Conservation (phyloP, 2,797 vertebrate genomes). For the Alca torda region DNA sequence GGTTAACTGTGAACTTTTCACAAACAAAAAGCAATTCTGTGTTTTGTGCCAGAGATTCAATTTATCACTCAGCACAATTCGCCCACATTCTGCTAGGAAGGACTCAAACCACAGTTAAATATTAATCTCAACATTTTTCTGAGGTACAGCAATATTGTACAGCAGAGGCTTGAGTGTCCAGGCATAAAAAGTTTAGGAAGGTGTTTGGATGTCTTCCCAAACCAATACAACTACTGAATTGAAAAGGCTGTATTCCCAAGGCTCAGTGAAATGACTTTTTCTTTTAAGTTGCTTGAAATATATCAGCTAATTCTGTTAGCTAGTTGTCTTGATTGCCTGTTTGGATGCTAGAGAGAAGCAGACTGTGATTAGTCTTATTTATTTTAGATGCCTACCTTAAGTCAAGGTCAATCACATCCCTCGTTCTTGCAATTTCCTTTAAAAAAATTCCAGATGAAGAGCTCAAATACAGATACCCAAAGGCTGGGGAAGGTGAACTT, state of each 20-base stretch:
- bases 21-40: neutral
- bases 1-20: neutral
- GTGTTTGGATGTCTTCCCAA: neutral
- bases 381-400: constrained; percentile 30
- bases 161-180: neutral
- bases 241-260: neutral
- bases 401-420: constrained; percentile 44
- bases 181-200: neutral
- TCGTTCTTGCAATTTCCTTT: neutral
- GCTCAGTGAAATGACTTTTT: constrained; percentile 23
- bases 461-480: neutral
- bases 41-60: neutral
- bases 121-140: neutral
- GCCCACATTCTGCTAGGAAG: neutral
- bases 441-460: neutral
- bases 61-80: neutral
- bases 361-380: constrained; percentile 53
- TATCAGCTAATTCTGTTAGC: constrained; percentile 44
- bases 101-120: neutral
- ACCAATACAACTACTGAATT: neutral
- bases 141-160: fast-evolving
- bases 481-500: neutral
- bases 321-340: constrained; percentile 52
- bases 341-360: constrained; percentile 20
- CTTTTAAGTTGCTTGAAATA: constrained; percentile 7